These are phyloP conservation scores for Phaethon lepturus DNA, from an alignment of 2,113 vertebrate genomes.

Conservation along the genomic window DNA sequence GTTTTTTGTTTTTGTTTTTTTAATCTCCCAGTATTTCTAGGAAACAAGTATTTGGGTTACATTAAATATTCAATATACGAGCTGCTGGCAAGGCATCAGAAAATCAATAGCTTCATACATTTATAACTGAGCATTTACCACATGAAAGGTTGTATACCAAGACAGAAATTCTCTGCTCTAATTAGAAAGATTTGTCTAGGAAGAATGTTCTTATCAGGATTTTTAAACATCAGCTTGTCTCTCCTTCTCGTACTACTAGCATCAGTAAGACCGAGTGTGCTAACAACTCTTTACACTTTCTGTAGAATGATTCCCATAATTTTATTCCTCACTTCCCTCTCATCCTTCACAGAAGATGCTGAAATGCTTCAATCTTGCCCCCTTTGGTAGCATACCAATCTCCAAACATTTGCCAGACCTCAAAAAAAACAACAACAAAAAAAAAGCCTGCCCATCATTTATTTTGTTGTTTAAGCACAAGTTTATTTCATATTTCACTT, in stretches of 20 bases:
- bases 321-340: neutral
- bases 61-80: conserved; percentile 47
- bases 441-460: rapidly evolving
- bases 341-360: neutral
- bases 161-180: conserved; percentile 6
- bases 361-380: neutral
- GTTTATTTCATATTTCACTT: neutral
- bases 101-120: conserved; percentile 54
- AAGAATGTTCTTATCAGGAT: neutral
- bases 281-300: neutral
- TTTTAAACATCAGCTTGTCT: neutral
- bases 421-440: neutral
- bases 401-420: neutral
- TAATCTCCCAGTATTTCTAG: conserved; percentile 29
- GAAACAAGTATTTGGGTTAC: conserved; percentile 53
- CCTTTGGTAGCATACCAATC: neutral
- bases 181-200: neutral
- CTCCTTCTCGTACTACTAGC: rapidly evolving
- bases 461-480: neutral
- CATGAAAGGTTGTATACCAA: conserved; percentile 14
- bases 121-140: conserved; percentile 41
- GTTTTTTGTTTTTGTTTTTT: neutral
- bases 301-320: neutral
- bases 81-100: conserved; percentile 37
- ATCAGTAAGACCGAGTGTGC: rapidly evolving